These are phyloP conservation scores for Tragelaphus oryx DNA, from an alignment of 2,797 vertebrate genomes.

Conservation along the genomic window DNA sequence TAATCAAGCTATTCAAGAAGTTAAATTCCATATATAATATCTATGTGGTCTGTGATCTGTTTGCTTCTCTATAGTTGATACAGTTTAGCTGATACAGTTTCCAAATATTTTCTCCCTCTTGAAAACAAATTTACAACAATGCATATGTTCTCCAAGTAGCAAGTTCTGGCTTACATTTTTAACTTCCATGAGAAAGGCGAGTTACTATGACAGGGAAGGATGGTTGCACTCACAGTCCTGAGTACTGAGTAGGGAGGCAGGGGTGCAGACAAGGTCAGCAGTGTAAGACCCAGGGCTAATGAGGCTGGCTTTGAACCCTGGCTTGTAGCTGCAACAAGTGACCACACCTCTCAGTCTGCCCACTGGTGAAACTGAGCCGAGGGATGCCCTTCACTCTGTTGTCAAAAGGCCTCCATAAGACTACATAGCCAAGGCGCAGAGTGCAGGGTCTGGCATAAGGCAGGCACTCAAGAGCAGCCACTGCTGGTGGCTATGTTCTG, in stretches of 20 bases:
- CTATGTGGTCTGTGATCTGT: not conserved
- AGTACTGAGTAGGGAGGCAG: rapidly evolving
- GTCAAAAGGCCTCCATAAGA: not conserved
- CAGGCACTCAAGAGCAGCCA: too few relatives aligned
- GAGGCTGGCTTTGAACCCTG: rapidly evolving
- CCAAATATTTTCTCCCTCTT: constrained; percentile 30
- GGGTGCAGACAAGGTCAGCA: rapidly evolving
- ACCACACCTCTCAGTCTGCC: not conserved
- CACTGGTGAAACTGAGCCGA: not conserved
- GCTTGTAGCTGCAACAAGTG: not conserved
- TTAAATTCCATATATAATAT: not conserved
- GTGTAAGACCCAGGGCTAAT: not conserved
- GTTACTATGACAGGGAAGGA: not conserved
- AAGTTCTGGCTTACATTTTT: not conserved
- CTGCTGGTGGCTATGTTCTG: rapidly evolving
- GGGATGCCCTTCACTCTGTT: not conserved
- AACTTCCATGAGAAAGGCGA: not conserved
- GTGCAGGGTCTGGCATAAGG: not conserved
- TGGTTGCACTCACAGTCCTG: not conserved
- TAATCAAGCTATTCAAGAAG: not conserved
- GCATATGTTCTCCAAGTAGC: not conserved
- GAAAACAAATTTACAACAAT: constrained; percentile 22
- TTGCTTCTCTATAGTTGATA: not conserved
- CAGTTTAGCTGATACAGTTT: not conserved
- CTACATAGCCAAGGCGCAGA: too few relatives aligned